Conservation (phyloP, 2,797 vertebrate genomes). For the Australoheros facetus region DNA sequence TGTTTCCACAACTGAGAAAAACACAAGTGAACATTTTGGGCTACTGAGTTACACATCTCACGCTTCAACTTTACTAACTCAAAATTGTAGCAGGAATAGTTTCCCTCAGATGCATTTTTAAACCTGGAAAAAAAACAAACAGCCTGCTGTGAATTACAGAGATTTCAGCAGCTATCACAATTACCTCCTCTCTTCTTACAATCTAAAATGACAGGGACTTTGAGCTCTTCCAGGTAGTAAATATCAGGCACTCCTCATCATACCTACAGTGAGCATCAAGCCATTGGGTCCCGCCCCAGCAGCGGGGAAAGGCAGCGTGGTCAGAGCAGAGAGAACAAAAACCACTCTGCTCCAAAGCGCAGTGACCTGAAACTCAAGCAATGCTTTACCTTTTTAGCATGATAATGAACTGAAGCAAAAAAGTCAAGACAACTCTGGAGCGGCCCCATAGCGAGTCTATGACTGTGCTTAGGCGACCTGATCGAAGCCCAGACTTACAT, state of each 20-base stretch:
- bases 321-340: not conserved
- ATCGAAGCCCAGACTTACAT: rapidly evolving
- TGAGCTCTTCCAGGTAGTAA: not conserved
- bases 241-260: not conserved
- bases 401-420: not conserved
- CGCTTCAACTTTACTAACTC: too few species aligned
- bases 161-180: not conserved
- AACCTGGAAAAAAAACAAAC: not conserved
- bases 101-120: not conserved
- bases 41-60: too few species aligned
- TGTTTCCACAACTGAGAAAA: too few species aligned
- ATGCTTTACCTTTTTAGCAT: not conserved
- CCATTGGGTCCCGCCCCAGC: not conserved
- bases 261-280: not conserved
- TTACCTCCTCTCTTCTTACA: not conserved
- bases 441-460: not conserved
- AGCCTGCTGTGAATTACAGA: not conserved
- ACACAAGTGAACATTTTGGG: too few species aligned
- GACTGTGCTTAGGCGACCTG: not conserved
- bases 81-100: too few species aligned
- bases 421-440: not conserved
- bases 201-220: not conserved
- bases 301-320: not conserved
- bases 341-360: not conserved
- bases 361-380: not conserved